A percentile compares a stretch with the other conserved stretches of the same genome.
phyloP scores from a whole-genome alignment of 1,140 invertebrate genomes.

The Drosophila sp. region DNA sequence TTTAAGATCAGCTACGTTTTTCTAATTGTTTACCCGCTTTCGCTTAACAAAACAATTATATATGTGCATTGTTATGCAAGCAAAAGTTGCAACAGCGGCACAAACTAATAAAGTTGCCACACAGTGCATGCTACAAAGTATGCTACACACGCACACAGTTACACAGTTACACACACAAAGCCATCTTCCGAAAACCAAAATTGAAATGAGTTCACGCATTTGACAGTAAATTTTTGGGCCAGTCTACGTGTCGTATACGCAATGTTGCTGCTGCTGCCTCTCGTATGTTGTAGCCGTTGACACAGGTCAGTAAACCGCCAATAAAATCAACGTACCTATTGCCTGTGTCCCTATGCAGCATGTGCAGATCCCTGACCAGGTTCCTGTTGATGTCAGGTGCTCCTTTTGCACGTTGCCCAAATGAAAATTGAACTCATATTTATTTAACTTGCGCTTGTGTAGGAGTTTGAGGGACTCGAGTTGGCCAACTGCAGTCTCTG shows the following conservation, averaged over 20 bases:
- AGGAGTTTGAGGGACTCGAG: background rate
- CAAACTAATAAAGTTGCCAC: background rate
- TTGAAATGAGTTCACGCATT: slow-evolving; percentile 73
- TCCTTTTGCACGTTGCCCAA: slow-evolving; percentile 38
- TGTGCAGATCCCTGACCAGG: background rate
- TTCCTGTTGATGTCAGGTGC: slow-evolving; percentile 11
- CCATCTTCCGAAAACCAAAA: slow-evolving; percentile 28
- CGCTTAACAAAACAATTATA: slow-evolving; percentile 9
- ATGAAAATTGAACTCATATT: slow-evolving; percentile 83
- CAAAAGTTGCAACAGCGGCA: slow-evolving; percentile 3
- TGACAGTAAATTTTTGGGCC: slow-evolving; percentile 48
- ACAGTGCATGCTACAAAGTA: slow-evolving; percentile 14
- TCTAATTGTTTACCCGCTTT: slow-evolving; percentile 33
- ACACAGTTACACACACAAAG: background rate
- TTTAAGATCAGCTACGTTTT: slow-evolving; percentile 62
- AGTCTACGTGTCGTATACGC: slow-evolving; percentile 70
- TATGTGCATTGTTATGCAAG: slow-evolving; percentile 32
- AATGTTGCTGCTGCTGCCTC: slow-evolving; percentile 47
- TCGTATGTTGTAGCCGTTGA: slow-evolving; percentile 57
- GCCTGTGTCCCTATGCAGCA: background rate
- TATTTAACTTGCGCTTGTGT: slow-evolving; percentile 69
- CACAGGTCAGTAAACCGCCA: slow-evolving; percentile 81
- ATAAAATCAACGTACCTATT: slow-evolving; percentile 74
- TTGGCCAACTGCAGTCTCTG: background rate
- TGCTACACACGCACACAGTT: slow-evolving; percentile 19